These are phyloP conservation scores for Odontomachus brunneus DNA, from an alignment of 1,140 invertebrate genomes.

Conservation along the genomic window DNA sequence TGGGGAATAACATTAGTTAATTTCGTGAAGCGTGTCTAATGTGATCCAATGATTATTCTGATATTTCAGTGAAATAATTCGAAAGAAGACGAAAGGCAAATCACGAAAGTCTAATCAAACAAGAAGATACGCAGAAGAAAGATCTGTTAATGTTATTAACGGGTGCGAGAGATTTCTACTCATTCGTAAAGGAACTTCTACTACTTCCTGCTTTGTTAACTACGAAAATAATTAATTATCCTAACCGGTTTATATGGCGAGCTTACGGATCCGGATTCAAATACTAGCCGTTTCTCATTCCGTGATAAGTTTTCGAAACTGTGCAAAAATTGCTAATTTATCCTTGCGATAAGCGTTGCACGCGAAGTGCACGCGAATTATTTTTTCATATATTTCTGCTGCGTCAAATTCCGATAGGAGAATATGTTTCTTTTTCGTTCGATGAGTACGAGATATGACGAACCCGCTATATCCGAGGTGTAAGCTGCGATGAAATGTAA, in stretches of 20 bases:
- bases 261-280: background rate
- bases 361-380: background rate
- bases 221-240: conserved; percentile 65
- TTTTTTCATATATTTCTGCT: background rate
- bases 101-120: background rate
- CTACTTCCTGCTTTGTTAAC: conserved; percentile 73
- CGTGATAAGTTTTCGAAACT: conserved; percentile 33
- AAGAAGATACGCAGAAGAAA: conserved; percentile 21
- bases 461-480: background rate
- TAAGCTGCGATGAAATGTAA: conserved; percentile 38
- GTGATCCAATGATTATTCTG: background rate
- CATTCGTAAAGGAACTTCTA: no score
- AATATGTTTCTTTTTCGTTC: background rate
- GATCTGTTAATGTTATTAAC: conserved; percentile 12
- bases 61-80: background rate
- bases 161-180: conserved; percentile 61
- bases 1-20: background rate
- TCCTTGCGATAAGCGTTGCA: background rate
- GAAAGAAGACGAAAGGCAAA: background rate
- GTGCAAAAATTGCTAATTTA: conserved; percentile 1
- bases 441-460: background rate
- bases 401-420: background rate
- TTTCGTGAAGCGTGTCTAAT: no score
- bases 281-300: background rate
- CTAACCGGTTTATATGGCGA: conserved; percentile 1